phyloP scores from a whole-genome alignment of 2,113 vertebrate genomes.

The Boulengeromyrus knoepffleri region DNA sequence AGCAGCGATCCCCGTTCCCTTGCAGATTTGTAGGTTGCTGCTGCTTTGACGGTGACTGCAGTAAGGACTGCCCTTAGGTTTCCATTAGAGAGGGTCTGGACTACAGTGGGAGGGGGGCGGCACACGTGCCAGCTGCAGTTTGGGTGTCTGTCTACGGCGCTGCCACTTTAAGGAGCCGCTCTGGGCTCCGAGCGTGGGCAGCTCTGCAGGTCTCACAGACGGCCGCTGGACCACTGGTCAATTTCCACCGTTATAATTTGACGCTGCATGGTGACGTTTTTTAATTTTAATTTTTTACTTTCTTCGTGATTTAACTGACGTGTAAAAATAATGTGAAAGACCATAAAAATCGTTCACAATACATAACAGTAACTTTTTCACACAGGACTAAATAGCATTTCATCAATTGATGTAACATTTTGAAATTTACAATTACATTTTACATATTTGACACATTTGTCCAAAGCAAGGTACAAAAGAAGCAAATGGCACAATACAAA shows the following conservation, averaged over 20 bases:
- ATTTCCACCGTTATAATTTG: not conserved
- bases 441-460: not conserved
- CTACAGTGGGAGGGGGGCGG: not conserved
- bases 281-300: not conserved
- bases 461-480: not conserved
- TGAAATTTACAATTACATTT: not conserved
- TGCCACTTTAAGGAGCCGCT: not conserved
- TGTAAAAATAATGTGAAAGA: not conserved
- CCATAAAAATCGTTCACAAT: not conserved
- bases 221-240: not conserved
- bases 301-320: not conserved
- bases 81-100: constrained; percentile 3
- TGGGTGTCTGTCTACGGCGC: not conserved
- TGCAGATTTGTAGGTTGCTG: not conserved
- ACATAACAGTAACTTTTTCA: not conserved
- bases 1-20: too few relatives aligned
- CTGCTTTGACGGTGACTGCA: not conserved
- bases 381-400: not conserved
- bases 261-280: not conserved
- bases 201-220: not conserved
- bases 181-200: not conserved
- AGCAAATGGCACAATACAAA: not conserved
- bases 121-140: not conserved
- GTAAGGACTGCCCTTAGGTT: constrained; percentile 25
- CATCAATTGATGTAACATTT: not conserved